Conservation (phyloP, 2,797 vertebrate genomes). For the Tapera naevia region DNA sequence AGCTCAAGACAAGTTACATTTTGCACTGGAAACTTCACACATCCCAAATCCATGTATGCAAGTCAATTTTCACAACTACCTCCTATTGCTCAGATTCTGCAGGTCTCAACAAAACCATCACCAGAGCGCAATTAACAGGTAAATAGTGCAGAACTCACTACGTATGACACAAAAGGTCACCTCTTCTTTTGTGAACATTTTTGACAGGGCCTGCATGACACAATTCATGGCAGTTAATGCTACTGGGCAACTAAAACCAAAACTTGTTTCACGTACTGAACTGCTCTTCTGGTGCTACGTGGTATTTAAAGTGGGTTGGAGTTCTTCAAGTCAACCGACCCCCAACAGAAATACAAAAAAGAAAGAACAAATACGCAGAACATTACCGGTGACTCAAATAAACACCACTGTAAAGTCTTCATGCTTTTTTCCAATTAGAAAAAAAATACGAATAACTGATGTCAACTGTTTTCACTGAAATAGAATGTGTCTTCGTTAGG, state of each 20-base stretch:
- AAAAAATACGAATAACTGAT: constrained; percentile 17
- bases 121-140: background rate
- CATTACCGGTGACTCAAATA: constrained; percentile 65
- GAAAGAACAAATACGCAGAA: constrained; percentile 34
- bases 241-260: constrained; percentile 6
- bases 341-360: constrained; percentile 29
- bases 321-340: constrained; percentile 58
- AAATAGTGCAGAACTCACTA: background rate
- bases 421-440: constrained; percentile 51
- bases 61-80: constrained; percentile 20
- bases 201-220: background rate
- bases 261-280: background rate
- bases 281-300: constrained; percentile 45
- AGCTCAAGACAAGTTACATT: constrained; percentile 48
- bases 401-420: background rate
- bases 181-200: background rate
- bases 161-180: background rate
- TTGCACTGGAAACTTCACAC: constrained; percentile 49
- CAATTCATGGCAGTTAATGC: background rate
- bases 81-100: background rate
- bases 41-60: constrained; percentile 19
- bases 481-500: constrained; percentile 78
- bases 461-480: constrained; percentile 67
- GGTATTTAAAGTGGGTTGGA: constrained; percentile 22
- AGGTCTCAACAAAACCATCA: background rate